A percentile compares a stretch with the other conserved stretches of the same genome.
Evolutionary conservation across 1,140 invertebrate species (phyloP).

Genomic region (Sitophilus oryzae): DNA sequence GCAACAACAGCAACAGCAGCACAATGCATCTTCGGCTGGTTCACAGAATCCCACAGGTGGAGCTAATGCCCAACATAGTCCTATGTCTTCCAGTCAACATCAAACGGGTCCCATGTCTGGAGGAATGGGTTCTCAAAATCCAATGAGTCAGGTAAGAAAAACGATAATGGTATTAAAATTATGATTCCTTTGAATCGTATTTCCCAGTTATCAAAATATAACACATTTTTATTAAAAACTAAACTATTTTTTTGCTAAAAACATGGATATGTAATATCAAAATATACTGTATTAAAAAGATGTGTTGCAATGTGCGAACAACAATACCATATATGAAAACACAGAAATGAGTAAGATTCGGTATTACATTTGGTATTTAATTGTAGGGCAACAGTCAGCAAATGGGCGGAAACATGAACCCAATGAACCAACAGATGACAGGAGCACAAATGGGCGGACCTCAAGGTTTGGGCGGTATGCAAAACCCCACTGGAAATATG

Average conservation of each 20-base stretch:
- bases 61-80: slow-evolving; percentile 11
- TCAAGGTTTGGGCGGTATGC: slow-evolving; percentile 19
- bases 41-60: not conserved
- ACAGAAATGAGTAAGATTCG: no score
- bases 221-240: no score
- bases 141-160: slow-evolving; percentile 15
- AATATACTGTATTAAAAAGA: no score
- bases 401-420: slow-evolving; percentile 17
- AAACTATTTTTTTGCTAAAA: not conserved
- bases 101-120: slow-evolving; percentile 15
- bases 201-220: no score
- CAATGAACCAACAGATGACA: slow-evolving; percentile 38
- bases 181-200: no score
- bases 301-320: no score
- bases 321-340: no score
- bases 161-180: no score
- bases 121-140: not conserved
- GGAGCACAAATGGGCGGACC: slow-evolving; percentile 16
- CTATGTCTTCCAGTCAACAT: slow-evolving; percentile 18
- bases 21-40: slow-evolving; percentile 46
- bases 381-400: slow-evolving; percentile 13
- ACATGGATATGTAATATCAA: no score
- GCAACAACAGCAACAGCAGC: slow-evolving; percentile 41
- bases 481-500: slow-evolving; percentile 8
- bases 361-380: no score